Base-by-base conservation (phyloP, 2,888 invertebrate genomes). In the Argyresthia albistria region DNA sequence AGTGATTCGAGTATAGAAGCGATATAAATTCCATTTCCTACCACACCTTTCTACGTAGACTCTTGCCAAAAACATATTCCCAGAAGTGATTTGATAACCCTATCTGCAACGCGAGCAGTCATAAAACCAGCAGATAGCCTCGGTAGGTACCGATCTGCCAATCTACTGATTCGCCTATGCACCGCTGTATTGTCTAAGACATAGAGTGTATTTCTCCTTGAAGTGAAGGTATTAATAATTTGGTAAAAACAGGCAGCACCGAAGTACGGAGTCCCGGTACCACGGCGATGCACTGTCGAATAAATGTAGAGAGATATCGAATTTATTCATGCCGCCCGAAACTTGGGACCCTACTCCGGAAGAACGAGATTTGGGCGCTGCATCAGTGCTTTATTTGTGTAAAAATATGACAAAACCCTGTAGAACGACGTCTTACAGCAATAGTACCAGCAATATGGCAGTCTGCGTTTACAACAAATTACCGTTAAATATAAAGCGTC, bases 301-400 rank as follows among this genome's bases (percentile, higher is more conserved):
- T 46, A 46, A 39, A 49, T 49, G 39, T 49, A 49, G 35, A 14
- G 25, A 25, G 48, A 49, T 49, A 37, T 49, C 36, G 48, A 49
- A 49, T 49, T 36, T 49, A 49, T 49, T 49, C 37, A 45, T 45
- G 45, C 15, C 14, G 45, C 45, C 39, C 25, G 25, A 25, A 25
- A 25, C 25, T 25, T 25, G 25, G 25, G 25, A 25, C 3, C 25
- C 25, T 25, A 25, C 25, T 25, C 25, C 25, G 25, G 6, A 25
- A 25, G 25, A 25, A 25, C 25, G 25, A 25, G 2, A 6, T 25
- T 25, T 25, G 25, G 25, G 25, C 25, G 25, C 2, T 25, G 3
- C 3, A 25, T 25, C 25, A 6, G n/a, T n/a, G n/a, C n/a, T n/a
- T n/a, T n/a, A n/a, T n/a, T n/a, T n/a, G n/a, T n/a, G n/a, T n/a